Percentiles rank a stretch among this genome's conserved stretches.
phyloP scores from a whole-genome alignment of 2,888 invertebrate species.

The Choristoneura rosaceana region DNA sequence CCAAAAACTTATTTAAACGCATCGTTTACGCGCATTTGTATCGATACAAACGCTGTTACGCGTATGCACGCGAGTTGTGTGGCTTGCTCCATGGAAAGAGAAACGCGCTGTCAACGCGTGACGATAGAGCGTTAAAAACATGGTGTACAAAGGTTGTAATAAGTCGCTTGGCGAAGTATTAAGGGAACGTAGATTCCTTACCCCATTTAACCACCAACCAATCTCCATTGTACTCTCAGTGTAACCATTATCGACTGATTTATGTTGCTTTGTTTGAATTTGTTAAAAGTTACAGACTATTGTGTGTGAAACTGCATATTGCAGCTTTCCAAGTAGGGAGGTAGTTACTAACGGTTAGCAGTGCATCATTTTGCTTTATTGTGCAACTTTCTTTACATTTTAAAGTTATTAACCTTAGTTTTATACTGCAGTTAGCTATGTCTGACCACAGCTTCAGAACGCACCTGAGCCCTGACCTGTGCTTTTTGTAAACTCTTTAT shows the following conservation, averaged over 20 bases:
- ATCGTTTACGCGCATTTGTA: too few species aligned
- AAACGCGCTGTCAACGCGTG: too few species aligned
- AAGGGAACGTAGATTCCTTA: too few species aligned
- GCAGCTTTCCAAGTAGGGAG: neutral
- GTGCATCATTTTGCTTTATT: neutral
- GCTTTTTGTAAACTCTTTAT: neutral
- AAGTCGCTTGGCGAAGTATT: too few species aligned
- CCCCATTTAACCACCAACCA: neutral
- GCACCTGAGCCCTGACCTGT: too few species aligned
- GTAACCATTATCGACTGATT: neutral
- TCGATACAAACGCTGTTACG: neutral
- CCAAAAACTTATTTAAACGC: too few species aligned
- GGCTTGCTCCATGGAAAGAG: too few species aligned
- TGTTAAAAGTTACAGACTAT: neutral
- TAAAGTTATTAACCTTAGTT: neutral
- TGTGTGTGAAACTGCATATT: neutral
- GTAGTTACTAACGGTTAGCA: neutral
- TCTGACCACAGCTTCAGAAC: too few species aligned
- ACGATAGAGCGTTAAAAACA: too few species aligned
- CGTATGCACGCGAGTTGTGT: too few species aligned
- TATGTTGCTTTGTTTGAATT: neutral
- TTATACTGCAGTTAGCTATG: too few species aligned
- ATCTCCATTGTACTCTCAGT: neutral
- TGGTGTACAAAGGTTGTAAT: too few species aligned
- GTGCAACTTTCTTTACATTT: neutral